phyloP scores from a whole-genome alignment of 2,888 invertebrate genomes.

The Coecobrya sp. region DNA sequence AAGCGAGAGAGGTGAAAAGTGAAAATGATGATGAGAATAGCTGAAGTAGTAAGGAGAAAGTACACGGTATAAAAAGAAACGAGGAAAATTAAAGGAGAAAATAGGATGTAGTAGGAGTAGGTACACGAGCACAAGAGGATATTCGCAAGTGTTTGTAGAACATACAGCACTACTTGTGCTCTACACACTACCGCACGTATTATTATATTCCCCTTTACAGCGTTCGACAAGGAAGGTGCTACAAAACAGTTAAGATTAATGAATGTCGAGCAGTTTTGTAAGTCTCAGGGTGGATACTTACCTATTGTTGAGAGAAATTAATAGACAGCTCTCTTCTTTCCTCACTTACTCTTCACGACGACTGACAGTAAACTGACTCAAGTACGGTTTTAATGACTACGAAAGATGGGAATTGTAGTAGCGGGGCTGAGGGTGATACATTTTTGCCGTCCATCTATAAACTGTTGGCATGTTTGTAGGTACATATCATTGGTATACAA shows the following conservation, averaged over 20 bases:
- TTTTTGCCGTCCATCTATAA: not conserved
- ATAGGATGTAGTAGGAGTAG: constrained; percentile 21
- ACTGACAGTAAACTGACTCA: constrained; percentile 57
- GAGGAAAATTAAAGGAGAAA: constrained; percentile 46
- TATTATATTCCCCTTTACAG: not conserved
- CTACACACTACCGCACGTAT: constrained; percentile 1
- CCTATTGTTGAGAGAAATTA: constrained; percentile 58
- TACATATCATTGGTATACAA: not conserved
- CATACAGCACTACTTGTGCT: not conserved
- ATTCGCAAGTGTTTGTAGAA: not conserved
- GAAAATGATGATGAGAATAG: constrained; percentile 54
- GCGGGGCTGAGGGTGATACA: not conserved
- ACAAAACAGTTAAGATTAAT: constrained; percentile 76
- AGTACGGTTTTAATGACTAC: constrained; percentile 49
- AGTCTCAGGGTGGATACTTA: constrained; percentile 66
- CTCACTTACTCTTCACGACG: constrained; percentile 56
- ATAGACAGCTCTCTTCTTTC: constrained; percentile 67
- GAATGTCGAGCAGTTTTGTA: constrained; percentile 71
- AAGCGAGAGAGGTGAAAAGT: constrained; percentile 52
- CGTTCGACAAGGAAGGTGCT: constrained; percentile 64
- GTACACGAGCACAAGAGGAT: constrained; percentile 8
- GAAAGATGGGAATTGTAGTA: not conserved
- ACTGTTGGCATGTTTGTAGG: not conserved
- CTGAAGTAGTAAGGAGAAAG: constrained; percentile 26
- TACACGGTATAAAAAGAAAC: constrained; percentile 52